Evolutionary conservation across 2,113 vertebrate species (phyloP), one percentile per base, ranked within the genome.

Genomic region (Antigone vipio): DNA sequence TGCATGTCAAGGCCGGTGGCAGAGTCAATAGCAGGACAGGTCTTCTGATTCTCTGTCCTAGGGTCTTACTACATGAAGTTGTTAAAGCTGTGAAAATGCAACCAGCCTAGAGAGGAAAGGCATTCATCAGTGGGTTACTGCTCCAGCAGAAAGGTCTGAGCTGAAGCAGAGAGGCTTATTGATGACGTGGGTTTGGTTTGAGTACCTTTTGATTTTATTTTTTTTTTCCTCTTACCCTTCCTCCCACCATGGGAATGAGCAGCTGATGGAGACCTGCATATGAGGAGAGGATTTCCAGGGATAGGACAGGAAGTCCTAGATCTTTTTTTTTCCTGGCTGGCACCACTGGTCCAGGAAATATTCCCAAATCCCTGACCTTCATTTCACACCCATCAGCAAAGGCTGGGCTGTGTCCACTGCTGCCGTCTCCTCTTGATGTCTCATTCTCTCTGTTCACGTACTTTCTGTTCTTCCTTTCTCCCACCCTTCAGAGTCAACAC

Each of bases 401-500:
- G 49, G 30, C 77, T 68, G 49, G 69, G 49, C 81, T 67, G 13
- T 49, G 58, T 49, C 82, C 53, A 12, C 30, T 60, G 40, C 87
- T 87, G 64, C 3, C 0, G 0, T 78, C 56, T 92, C 62, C 71
- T 34, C 81, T 60, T 22, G 44, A 24, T 60, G 45, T 66, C 67
- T 67, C 53, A 22, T 86, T 86, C 69, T 87, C 91, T 81, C 80
- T 84, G 50, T 67, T 67, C 73, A 24, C 0, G 0, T 50, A 12
- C 29, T 66, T 60, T 45, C 21, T 87, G 35, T 85, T 89, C 55
- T 95, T 78, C 55, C 45, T 88, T 88, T 26, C 81, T 95, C 83
- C 73, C 64, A 42, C 93, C 83, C 88, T 81, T 42, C 84, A 69
- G 66, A 94, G 77, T 79, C 94, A 82, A 72, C 85, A 66, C 69